Conservation (phyloP, 2,797 vertebrate genomes). For the Dromococcyx pavoninus region DNA sequence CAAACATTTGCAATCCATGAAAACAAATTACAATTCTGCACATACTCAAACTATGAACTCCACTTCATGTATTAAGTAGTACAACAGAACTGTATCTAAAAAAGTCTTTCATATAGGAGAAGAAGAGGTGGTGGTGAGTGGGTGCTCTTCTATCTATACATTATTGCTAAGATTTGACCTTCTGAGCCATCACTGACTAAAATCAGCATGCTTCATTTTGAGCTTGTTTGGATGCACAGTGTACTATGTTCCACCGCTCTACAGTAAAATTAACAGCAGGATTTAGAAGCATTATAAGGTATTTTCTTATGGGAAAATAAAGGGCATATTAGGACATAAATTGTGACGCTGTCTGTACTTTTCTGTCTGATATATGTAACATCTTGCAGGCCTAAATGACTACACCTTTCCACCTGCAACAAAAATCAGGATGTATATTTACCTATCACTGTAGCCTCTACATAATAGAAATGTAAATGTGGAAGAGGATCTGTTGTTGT, state of each 20-base stretch:
- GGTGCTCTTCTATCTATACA: not conserved
- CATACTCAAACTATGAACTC: not conserved
- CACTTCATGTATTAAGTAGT: not conserved
- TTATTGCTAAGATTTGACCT: slow-evolving; percentile 6
- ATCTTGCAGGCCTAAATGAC: not conserved
- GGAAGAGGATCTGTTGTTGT: not conserved
- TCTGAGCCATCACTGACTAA: slow-evolving; percentile 19
- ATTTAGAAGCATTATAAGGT: not conserved
- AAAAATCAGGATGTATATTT: not conserved
- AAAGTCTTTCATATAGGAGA: not conserved
- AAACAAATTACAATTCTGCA: slow-evolving; percentile 35
- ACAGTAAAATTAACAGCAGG: not conserved
- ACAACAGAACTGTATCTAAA: not conserved
- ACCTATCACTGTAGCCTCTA: not conserved
- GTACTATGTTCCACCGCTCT: not conserved
- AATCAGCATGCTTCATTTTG: not conserved
- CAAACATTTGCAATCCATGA: slow-evolving; percentile 24
- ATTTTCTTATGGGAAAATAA: not conserved
- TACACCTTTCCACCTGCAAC: not conserved
- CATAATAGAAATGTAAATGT: not conserved
- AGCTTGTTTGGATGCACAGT: not conserved
- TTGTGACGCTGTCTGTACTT: not conserved
- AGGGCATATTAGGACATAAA: not conserved
- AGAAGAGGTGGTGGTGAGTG: not conserved
- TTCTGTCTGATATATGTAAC: not conserved